These are phyloP conservation scores for Pollicipes pollicipes DNA, from an alignment of 1,140 invertebrate species.

Conservation along the genomic window DNA sequence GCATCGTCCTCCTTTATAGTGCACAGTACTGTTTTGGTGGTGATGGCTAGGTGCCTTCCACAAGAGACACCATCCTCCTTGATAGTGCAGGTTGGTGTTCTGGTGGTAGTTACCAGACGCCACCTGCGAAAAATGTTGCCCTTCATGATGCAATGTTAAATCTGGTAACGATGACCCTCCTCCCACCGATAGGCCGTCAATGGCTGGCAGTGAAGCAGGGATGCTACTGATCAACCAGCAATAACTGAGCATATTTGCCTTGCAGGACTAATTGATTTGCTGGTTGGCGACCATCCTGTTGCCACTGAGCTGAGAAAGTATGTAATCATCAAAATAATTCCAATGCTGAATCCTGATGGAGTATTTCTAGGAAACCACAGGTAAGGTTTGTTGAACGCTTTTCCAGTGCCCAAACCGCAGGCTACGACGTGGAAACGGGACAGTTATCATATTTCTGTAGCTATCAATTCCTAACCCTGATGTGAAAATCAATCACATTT, in stretches of 20 bases:
- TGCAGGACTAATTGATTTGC: slow-evolving; percentile 69
- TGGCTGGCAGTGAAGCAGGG: too few species aligned
- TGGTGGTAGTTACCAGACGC: too few species aligned
- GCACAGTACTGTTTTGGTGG: too few species aligned
- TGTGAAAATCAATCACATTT: neutral
- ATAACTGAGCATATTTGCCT: neutral
- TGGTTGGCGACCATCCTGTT: slow-evolving; percentile 59
- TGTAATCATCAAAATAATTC: slow-evolving; percentile 75
- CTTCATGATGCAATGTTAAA: too few species aligned
- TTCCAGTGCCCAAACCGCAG: neutral
- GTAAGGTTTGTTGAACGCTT: slow-evolving; percentile 25
- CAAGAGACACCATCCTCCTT: too few species aligned
- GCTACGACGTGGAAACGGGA: neutral
- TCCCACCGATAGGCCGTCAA: too few species aligned
- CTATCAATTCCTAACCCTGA: neutral
- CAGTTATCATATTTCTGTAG: neutral
- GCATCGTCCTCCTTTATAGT: too few species aligned
- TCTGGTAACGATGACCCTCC: too few species aligned
- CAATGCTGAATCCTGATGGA: slow-evolving; percentile 93
- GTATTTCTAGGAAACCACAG: slow-evolving; percentile 86
- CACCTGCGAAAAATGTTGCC: too few species aligned
- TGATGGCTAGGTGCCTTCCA: too few species aligned
- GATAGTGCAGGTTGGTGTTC: too few species aligned
- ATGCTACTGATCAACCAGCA: too few species aligned
- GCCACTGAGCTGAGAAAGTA: slow-evolving; percentile 48